Base-by-base conservation (phyloP, 1,140 invertebrate species). In the Macrostomum lignano region DNA sequence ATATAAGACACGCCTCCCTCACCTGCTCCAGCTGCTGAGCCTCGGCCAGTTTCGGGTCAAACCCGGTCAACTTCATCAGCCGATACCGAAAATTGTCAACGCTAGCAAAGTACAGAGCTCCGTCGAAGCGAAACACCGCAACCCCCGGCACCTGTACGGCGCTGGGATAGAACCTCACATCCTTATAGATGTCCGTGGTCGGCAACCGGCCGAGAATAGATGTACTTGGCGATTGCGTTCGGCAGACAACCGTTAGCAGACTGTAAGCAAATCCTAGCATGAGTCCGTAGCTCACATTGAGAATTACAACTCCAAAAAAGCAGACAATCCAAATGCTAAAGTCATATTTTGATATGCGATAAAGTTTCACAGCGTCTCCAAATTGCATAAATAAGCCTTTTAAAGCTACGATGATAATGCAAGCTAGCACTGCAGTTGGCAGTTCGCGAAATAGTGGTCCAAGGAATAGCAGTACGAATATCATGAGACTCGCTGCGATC, bases 401-500 rank as follows among this genome's bases (percentile, higher is more conserved):
- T 2, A 91, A 54, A 0, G 79, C 74, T 0, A 88, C 73, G 3
- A 86, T 66, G 41, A 88, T 84, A 32, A 91, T 77, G 36, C 72
- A 67, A 7, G 78, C 73, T 36, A 88, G 51, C 32, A 84, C 68
- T 52, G 68, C 69, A 28, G 3, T 58, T 29, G 58, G 60, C 26
- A 61, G 38, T 30, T 48, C 35, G 30, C 48, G 37, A 40, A 63
- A 56, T 24, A 57, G 31, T 14, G 58, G 58, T 11, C 51, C 58
- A 10, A 65, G 42, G 40, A 55, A 60, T 3, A 63, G 44, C 7
- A 66, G 39, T 10, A 66, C 60, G 9, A 65, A 42, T 1, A 65
- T 43, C 1, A 66, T 43, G 7, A 65, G 45, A 7, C 46, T 35
- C 34, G 51, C 44, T 1, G 62, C 61, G 5, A 67, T 33, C 11